These are phyloP conservation scores for Drosophila tropicalis DNA, from an alignment of 1,140 invertebrate species.

Conservation along the genomic window DNA sequence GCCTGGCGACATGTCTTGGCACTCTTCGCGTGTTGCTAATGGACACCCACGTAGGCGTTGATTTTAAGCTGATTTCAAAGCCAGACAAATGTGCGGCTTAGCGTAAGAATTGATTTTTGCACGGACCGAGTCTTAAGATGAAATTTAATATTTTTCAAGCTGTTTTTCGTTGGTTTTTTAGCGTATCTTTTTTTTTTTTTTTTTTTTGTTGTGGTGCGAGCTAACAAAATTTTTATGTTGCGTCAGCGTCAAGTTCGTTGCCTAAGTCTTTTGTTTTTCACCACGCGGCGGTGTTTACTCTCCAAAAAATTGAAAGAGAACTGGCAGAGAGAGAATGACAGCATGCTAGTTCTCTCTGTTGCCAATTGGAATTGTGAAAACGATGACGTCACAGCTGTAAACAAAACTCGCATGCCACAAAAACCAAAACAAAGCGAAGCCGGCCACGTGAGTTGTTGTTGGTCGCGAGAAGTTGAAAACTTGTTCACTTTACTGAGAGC, in stretches of 20 bases:
- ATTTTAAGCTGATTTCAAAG: constrained; percentile 82
- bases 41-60: constrained; percentile 79
- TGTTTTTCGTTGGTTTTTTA: constrained; percentile 4
- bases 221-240: constrained; percentile 32
- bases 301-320: constrained; percentile 3
- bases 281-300: background rate
- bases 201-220: background rate
- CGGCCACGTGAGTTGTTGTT: constrained; percentile 66
- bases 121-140: constrained; percentile 47
- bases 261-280: constrained; percentile 69
- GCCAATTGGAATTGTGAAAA: constrained; percentile 75
- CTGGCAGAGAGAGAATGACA: constrained; percentile 26
- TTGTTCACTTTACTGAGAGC: constrained; percentile 35
- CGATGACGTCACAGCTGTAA: constrained; percentile 72
- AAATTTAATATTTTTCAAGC: constrained; percentile 68
- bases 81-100: constrained; percentile 78
- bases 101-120: constrained; percentile 68
- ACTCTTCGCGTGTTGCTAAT: constrained; percentile 17
- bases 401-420: constrained; percentile 53
- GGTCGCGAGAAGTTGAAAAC: constrained; percentile 42
- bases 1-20: constrained; percentile 12
- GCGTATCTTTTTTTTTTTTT: constrained; percentile 2
- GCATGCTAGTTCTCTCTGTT: constrained; percentile 13
- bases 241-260: constrained; percentile 68
- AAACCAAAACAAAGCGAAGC: constrained; percentile 79